Evolutionary conservation across 2,888 invertebrate genomes (phyloP).

Genomic region (Caenorhabditis doughertyi): DNA sequence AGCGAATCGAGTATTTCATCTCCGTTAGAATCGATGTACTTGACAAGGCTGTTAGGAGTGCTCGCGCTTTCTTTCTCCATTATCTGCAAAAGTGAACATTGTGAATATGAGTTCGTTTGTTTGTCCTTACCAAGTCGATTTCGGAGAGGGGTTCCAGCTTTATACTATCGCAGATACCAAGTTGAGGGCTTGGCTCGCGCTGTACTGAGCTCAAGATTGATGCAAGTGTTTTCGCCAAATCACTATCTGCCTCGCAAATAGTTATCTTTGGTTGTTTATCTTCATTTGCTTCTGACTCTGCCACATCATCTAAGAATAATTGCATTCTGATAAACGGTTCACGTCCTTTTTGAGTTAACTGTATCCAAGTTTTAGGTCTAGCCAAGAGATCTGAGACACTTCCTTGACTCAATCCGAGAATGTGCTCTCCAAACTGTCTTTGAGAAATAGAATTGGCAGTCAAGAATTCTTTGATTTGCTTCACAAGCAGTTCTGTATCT

Average conservation of each 20-base stretch:
- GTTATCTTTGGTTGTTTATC: constrained; percentile 94
- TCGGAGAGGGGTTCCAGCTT: constrained; percentile 39
- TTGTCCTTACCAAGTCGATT: constrained; percentile 31
- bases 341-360: constrained; percentile 92
- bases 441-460: constrained; percentile 89
- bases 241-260: constrained; percentile 46
- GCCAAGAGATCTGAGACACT: constrained; percentile 97
- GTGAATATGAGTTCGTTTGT: too few relatives aligned
- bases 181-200: not conserved
- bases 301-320: constrained; percentile 88
- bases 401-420: constrained; percentile 96
- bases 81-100: constrained; percentile 32
- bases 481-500: constrained; percentile 97
- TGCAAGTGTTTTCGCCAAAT: constrained; percentile 52
- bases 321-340: constrained; percentile 98
- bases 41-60: constrained; percentile 6
- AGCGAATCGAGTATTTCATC: constrained; percentile 46
- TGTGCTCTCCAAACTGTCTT: constrained; percentile 96
- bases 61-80: constrained; percentile 45
- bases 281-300: constrained; percentile 85
- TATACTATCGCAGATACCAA: not conserved
- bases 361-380: constrained; percentile 98
- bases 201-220: constrained; percentile 26
- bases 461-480: constrained; percentile 84
- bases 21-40: constrained; percentile 30